A percentile compares a stretch with the other conserved stretches of the same genome.
These are phyloP conservation scores for Aegotheles bennettii DNA, from an alignment of 2,113 vertebrate genomes.

Conservation along the genomic window DNA sequence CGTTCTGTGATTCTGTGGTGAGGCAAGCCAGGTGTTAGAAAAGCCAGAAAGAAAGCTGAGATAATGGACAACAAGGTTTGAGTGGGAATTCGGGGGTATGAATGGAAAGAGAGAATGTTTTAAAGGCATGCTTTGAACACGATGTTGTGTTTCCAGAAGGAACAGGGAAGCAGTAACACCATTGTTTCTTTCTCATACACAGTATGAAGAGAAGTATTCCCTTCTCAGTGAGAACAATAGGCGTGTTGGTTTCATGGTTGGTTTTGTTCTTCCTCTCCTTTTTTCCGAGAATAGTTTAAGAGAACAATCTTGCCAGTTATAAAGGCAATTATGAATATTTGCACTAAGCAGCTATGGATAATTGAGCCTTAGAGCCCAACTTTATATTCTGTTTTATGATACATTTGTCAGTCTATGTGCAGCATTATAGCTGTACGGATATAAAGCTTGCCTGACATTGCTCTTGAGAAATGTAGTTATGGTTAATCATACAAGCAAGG, in stretches of 20 bases:
- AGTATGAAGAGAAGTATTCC: neutral
- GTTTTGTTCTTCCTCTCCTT: neutral
- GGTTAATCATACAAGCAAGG: neutral
- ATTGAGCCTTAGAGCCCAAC: neutral
- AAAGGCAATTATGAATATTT: neutral
- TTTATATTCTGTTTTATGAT: neutral
- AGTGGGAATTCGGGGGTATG: neutral
- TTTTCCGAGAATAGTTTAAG: neutral
- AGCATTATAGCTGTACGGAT: neutral
- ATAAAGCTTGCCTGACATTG: neutral
- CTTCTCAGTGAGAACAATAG: neutral
- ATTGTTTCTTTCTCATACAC: neutral
- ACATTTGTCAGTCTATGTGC: neutral
- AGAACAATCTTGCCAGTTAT: neutral
- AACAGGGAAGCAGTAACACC: neutral
- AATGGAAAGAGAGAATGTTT: neutral
- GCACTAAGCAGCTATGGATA: neutral
- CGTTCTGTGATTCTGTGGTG: too few relatives aligned
- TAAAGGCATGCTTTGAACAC: neutral
- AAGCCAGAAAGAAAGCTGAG: neutral
- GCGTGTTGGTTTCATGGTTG: neutral
- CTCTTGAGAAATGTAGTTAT: neutral
- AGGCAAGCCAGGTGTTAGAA: neutral
- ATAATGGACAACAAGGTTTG: neutral
- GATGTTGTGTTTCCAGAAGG: neutral